Conservation (phyloP, 2,888 invertebrate genomes). For the Apomyelois bistriatella region DNA sequence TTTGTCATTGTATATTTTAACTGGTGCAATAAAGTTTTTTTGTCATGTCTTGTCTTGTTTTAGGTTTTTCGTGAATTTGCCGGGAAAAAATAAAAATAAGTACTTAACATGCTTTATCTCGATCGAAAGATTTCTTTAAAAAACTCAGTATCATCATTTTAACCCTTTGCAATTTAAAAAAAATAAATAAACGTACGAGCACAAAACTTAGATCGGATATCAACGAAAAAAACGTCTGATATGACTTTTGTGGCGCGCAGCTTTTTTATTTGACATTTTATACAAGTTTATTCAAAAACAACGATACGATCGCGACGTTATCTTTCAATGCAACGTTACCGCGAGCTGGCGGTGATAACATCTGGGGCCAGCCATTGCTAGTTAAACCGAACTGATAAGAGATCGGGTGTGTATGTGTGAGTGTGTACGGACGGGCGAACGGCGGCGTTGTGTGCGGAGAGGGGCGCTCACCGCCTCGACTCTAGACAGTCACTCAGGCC, state of each 20-base stretch:
- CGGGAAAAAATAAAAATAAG: background rate
- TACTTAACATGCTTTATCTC: too few relatives aligned
- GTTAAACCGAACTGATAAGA: slow-evolving; percentile 77
- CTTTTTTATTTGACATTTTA: slow-evolving; percentile 80
- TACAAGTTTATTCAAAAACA: slow-evolving; percentile 79
- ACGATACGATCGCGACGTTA: slow-evolving; percentile 77
- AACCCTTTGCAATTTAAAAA: background rate
- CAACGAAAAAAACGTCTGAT: slow-evolving; percentile 59
- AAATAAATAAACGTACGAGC: slow-evolving; percentile 23
- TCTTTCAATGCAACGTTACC: slow-evolving; percentile 80
- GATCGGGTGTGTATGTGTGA: slow-evolving; percentile 61
- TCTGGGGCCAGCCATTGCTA: slow-evolving; percentile 78
- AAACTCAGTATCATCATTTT: too few relatives aligned
- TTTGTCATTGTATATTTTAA: too few relatives aligned
- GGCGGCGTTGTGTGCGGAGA: slow-evolving; percentile 43
- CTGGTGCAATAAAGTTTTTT: too few relatives aligned
- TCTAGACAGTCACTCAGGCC: slow-evolving; percentile 73
- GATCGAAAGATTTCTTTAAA: too few relatives aligned
- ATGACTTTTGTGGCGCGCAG: slow-evolving; percentile 66
- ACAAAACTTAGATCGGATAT: slow-evolving; percentile 43
- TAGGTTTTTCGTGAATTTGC: background rate
- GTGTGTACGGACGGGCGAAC: slow-evolving; percentile 28
- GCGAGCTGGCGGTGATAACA: slow-evolving; percentile 73
- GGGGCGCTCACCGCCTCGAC: slow-evolving; percentile 52
- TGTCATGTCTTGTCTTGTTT: too few relatives aligned